phyloP scores from a whole-genome alignment of 2,113 vertebrate species.

The Oncorhynchus masou region DNA sequence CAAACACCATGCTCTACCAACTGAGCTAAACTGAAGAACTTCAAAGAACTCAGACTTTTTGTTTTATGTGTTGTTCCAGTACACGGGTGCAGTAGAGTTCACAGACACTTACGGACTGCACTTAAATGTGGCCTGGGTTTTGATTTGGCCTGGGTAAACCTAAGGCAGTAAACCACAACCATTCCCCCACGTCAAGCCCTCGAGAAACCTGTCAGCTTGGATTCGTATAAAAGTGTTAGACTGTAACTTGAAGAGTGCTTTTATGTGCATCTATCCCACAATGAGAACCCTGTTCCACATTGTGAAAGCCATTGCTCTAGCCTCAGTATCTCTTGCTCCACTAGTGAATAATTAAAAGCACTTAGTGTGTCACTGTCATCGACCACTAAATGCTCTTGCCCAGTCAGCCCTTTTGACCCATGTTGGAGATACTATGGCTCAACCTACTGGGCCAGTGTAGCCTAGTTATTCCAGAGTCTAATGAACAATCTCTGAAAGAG shows the following conservation, averaged over 20 bases:
- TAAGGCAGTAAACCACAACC: slow-evolving; percentile 49
- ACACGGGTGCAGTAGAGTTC: no score
- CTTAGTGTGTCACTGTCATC: slow-evolving; percentile 56
- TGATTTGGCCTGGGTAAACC: slow-evolving; percentile 25
- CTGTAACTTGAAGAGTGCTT: slow-evolving; percentile 53
- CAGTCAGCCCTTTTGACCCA: slow-evolving; percentile 61
- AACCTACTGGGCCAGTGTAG: slow-evolving; percentile 50
- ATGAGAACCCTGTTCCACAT: slow-evolving; percentile 42
- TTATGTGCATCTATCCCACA: slow-evolving; percentile 61
- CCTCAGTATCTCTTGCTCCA: slow-evolving; percentile 38
- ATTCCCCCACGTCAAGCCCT: slow-evolving; percentile 42
- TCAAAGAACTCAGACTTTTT: no score
- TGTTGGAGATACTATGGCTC: slow-evolving; percentile 45
- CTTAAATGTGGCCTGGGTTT: no score
- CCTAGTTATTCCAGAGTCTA: no score
- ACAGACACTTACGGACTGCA: no score
- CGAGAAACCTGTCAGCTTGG: slow-evolving; percentile 58
- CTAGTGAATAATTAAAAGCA: slow-evolving; percentile 77
- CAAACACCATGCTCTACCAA: no score
- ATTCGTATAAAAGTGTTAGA: slow-evolving; percentile 58
- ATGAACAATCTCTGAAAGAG: slow-evolving; percentile 25
- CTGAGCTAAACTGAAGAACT: no score
- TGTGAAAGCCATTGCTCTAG: slow-evolving; percentile 47
- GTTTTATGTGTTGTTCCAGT: no score
- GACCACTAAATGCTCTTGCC: slow-evolving; percentile 56